Evolutionary conservation across 1,140 invertebrate species (phyloP).

Genomic region (Cataglyphis hispanica): DNA sequence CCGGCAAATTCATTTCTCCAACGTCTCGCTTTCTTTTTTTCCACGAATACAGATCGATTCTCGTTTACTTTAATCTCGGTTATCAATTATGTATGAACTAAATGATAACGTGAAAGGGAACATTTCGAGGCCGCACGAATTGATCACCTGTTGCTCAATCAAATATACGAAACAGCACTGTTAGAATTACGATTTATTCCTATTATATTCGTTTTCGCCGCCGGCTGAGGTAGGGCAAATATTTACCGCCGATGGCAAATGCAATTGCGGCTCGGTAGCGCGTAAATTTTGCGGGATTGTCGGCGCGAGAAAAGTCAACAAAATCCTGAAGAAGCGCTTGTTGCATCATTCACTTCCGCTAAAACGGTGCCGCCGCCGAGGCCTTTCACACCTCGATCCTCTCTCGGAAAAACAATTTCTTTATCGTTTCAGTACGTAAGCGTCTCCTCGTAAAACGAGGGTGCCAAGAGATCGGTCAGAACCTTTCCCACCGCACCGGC

Average conservation of each 20-base stretch:
- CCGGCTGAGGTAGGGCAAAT: constrained; percentile 40
- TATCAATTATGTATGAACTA: constrained; percentile 54
- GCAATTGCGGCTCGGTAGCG: constrained; percentile 28
- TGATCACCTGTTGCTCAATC: constrained; percentile 73
- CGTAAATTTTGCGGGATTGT: constrained; percentile 45
- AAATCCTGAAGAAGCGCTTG: constrained; percentile 40
- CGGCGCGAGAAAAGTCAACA: not conserved
- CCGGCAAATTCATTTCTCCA: constrained; percentile 22
- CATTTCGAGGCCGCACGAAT: constrained; percentile 29
- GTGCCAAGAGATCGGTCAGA: constrained; percentile 31
- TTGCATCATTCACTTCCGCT: constrained; percentile 1
- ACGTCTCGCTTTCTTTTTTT: not conserved
- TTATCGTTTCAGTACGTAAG: constrained; percentile 41
- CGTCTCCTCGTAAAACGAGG: constrained; percentile 53
- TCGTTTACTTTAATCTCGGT: constrained; percentile 9
- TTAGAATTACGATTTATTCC: constrained; percentile 64
- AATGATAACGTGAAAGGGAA: constrained; percentile 48
- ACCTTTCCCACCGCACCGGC: constrained; percentile 2
- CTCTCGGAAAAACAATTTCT: constrained; percentile 54
- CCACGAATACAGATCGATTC: not conserved
- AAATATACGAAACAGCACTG: constrained; percentile 41
- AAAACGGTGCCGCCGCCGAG: not conserved
- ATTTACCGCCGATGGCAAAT: constrained; percentile 51
- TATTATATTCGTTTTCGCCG: constrained; percentile 56
- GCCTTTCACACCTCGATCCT: constrained; percentile 26